Percentiles rank a stretch among this genome's conserved stretches.
Evolutionary conservation across 2,797 vertebrate genomes (phyloP).

Genomic region (Myotis planiceps): DNA sequence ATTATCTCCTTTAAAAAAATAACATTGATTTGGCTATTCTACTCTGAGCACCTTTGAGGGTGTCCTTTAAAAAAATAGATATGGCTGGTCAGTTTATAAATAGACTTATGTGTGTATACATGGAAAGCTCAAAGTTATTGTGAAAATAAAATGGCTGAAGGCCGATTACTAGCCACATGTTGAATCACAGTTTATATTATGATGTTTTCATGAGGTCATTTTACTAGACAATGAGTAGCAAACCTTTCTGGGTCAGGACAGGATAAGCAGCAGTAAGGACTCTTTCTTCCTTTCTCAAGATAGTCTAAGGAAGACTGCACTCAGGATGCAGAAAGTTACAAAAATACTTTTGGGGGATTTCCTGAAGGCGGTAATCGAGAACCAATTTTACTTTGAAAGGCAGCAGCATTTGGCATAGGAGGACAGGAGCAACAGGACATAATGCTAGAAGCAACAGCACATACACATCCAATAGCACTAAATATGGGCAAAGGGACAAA

Average conservation of each 20-base stretch:
- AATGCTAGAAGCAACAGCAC: background rate
- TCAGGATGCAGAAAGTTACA: constrained; percentile 52
- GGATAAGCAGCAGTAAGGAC: background rate
- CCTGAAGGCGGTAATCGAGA: constrained; percentile 10
- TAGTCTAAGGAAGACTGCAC: background rate
- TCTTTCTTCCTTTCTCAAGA: constrained; percentile 52
- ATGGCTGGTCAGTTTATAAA: background rate
- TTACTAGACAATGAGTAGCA: constrained; percentile 16
- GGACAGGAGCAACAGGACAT: background rate
- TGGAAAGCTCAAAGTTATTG: background rate
- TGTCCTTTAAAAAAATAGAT: background rate
- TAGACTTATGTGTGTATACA: background rate
- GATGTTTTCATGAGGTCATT: background rate
- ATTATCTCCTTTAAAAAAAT: background rate
- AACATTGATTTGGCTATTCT: background rate
- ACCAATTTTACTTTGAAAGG: constrained; percentile 43
- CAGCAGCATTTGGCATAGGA: background rate
- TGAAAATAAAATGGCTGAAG: background rate
- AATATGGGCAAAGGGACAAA: background rate
- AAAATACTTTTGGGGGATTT: constrained; percentile 61
- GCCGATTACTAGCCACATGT: background rate
- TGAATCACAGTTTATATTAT: background rate
- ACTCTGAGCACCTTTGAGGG: background rate
- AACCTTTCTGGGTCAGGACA: background rate
- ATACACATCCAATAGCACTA: background rate